Base-by-base conservation (phyloP, 2,797 vertebrate species). In the Amblyopsis hoosieri region DNA sequence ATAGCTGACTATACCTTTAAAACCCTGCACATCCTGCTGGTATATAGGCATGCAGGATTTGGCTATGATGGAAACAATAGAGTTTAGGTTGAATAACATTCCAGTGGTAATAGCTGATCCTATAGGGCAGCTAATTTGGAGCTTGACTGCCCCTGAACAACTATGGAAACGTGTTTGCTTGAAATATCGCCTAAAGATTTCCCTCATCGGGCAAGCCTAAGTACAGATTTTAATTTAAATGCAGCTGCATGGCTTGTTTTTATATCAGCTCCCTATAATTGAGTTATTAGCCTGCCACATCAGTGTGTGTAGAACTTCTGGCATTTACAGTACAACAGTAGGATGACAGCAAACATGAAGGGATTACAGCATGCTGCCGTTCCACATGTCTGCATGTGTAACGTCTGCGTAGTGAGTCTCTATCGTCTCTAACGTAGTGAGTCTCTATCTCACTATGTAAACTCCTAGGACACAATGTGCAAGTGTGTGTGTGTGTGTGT, bases 331-430 rank as follows among this genome's bases (percentile, higher is more conserved):
- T 23, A 2, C 19, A 23, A 23, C 19, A 23, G 59, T n/a, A 45
- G 68, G 17, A 58, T 61, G 68, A 63, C 45, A 62, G 31, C 4
- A 55, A 70, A 67, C 45, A 51, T 55, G 17, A 29, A 31, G 4
- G 49, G 31, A 52, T 11, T 12, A 33, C 10, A 42, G 17, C 12
- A 46, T 15, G 46, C 54, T 55, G 69, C 74, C 42, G 60, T 65
- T 76, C 72, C 66, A 76, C 62, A 69, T 69, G 75, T 69, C 73
- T 68, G 64, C 69, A 79, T 3, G 19, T 23, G 19, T 2, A 23
- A 23, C 19, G 19, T 23, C 19, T 23, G 19, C 19, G 19, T 23
- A 23, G 19, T 23, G 19, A 23, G 19, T 23, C 19, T 23, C 19
- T 23, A 23, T 23, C 19, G 19, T 23, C 19, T 23, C 19, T 19